Conservation (phyloP, 2,797 vertebrate species). For the Emys orbicularis region DNA sequence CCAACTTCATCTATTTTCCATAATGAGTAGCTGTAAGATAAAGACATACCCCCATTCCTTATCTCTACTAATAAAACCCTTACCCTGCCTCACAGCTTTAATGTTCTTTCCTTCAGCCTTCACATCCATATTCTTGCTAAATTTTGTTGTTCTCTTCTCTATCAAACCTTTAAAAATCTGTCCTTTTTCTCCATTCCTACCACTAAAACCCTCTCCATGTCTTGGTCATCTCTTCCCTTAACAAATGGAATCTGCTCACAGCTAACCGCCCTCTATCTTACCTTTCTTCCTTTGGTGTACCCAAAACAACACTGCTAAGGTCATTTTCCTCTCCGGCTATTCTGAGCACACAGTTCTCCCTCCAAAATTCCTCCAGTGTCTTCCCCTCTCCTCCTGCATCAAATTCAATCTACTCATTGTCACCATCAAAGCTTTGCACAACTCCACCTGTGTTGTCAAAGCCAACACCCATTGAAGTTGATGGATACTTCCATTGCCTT, state of each 20-base stretch:
- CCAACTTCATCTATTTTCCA: background rate
- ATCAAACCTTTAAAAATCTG: background rate
- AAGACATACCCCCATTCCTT: accelerated
- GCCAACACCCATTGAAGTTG: background rate
- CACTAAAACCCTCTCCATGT: background rate
- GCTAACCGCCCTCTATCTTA: background rate
- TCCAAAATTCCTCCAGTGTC: background rate
- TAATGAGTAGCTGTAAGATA: background rate
- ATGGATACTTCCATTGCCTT: background rate
- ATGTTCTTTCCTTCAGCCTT: background rate
- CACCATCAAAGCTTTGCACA: background rate
- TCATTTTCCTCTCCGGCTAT: background rate
- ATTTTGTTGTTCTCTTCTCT: background rate
- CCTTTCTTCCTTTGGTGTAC: background rate
- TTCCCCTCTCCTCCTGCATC: background rate
- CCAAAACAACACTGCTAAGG: background rate
- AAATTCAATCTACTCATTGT: background rate
- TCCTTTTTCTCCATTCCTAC: background rate
- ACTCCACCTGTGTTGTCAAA: background rate
- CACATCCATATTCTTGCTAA: background rate
- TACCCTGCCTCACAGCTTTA: background rate
- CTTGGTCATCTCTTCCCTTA: background rate
- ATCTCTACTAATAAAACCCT: background rate
- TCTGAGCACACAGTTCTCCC: background rate
- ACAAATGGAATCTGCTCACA: background rate